A percentile compares a stretch with the other conserved stretches of the same genome.
These are phyloP conservation scores for Centruroides vittatus DNA, from an alignment of 1,140 invertebrate genomes.

Conservation along the genomic window DNA sequence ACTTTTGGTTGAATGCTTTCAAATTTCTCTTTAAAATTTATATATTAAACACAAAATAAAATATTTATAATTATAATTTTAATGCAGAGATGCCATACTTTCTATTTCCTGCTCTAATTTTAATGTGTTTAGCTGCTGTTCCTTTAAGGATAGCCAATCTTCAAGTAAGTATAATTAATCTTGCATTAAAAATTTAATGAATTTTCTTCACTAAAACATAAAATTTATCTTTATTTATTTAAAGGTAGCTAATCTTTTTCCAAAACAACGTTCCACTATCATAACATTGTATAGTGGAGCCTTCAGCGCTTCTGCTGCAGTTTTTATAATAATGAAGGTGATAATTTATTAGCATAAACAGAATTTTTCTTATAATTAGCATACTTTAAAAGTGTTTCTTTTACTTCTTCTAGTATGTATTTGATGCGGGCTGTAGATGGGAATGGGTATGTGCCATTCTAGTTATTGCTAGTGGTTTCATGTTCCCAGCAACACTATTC, in stretches of 20 bases:
- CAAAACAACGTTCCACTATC: constrained; percentile 17
- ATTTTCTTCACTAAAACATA: no score
- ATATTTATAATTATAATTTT: no score
- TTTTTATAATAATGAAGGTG: constrained; percentile 20
- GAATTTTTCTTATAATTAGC: no score
- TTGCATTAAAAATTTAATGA: no score
- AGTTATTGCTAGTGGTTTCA: constrained; percentile 13
- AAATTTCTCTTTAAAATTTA: no score
- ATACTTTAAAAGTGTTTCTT: no score
- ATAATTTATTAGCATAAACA: background rate
- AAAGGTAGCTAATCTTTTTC: constrained; percentile 19
- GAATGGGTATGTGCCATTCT: constrained; percentile 14
- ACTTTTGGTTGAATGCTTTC: no score
- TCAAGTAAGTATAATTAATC: constrained; percentile 8
- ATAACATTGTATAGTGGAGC: constrained; percentile 20
- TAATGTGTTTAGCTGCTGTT: constrained; percentile 16
- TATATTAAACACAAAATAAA: no score
- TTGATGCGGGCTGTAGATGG: constrained; percentile 13
- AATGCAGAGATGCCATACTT: background rate
- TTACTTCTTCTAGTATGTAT: constrained; percentile 9
- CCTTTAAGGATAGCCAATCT: constrained; percentile 20
- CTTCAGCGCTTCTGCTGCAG: constrained; percentile 18
- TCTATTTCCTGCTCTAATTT: background rate
- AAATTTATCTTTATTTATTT: background rate
- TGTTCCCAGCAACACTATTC: constrained; percentile 18